Evolutionary conservation across 1,140 invertebrate genomes (phyloP).

Genomic region (Eumaeus atala): DNA sequence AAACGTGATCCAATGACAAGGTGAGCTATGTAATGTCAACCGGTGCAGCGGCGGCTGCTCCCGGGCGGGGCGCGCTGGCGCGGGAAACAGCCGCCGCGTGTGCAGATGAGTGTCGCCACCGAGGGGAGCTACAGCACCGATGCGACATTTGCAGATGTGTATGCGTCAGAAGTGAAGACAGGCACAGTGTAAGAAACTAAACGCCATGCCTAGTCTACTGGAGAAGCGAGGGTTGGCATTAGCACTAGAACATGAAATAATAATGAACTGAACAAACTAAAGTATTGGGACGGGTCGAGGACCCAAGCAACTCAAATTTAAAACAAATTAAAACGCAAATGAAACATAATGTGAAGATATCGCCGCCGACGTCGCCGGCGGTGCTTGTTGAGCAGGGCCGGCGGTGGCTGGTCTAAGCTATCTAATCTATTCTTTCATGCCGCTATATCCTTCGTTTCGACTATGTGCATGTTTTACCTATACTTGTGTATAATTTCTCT

Average conservation of each 20-base stretch:
- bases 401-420: background rate
- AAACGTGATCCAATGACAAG: background rate
- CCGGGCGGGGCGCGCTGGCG: background rate
- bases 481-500: no score
- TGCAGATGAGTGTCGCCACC: no score
- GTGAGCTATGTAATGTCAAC: background rate
- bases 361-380: slow-evolving; percentile 3
- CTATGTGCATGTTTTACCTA: no score
- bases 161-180: slow-evolving; percentile 40
- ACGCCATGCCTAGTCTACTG: slow-evolving; percentile 61
- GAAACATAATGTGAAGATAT: slow-evolving; percentile 50
- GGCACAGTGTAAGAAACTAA: slow-evolving; percentile 46
- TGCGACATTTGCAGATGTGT: slow-evolving; percentile 14
- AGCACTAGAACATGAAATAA: slow-evolving; percentile 44
- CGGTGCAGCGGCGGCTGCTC: background rate
- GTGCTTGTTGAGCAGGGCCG: background rate
- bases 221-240: slow-evolving; percentile 45
- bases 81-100: no score
- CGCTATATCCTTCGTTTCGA: slow-evolving; percentile 1
- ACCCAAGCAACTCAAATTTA: slow-evolving; percentile 40
- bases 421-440: slow-evolving; percentile 4
- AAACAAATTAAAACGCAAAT: slow-evolving; percentile 58
- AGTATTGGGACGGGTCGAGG: slow-evolving; percentile 4
- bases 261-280: slow-evolving; percentile 12
- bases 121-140: slow-evolving; percentile 1